These are phyloP conservation scores for Pediacus dermestoides DNA, from an alignment of 2,888 invertebrate genomes.

Conservation along the genomic window DNA sequence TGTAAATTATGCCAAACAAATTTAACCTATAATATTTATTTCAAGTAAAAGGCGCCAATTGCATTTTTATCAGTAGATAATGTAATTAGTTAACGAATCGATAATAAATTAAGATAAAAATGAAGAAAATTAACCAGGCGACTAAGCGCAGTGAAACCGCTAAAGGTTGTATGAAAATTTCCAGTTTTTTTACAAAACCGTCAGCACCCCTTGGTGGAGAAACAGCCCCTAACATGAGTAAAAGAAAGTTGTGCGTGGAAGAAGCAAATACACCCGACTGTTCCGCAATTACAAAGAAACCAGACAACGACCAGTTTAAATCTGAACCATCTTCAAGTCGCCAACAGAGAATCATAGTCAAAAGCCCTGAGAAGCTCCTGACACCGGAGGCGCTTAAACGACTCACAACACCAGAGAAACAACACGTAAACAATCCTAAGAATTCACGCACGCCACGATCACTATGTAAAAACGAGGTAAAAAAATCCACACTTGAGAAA, in stretches of 20 bases:
- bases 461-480: slow-evolving; percentile 10
- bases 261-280: background rate
- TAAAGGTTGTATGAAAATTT: slow-evolving; percentile 29
- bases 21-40: no score
- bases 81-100: no score
- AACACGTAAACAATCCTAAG: slow-evolving; percentile 14
- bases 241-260: slow-evolving; percentile 7
- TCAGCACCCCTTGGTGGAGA: no score
- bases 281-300: slow-evolving; percentile 11
- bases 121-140: no score
- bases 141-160: no score
- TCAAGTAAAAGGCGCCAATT: no score
- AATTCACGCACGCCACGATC: slow-evolving; percentile 11
- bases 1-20: no score
- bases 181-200: slow-evolving; percentile 29
- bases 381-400: slow-evolving; percentile 20
- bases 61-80: no score
- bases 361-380: slow-evolving; percentile 26
- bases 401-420: slow-evolving; percentile 21
- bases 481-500: slow-evolving; percentile 14
- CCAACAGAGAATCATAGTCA: slow-evolving; percentile 18
- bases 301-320: background rate
- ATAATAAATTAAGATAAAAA: no score
- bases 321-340: slow-evolving; percentile 10
- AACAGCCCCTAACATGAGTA: no score